Evolutionary conservation across 1,140 invertebrate genomes (phyloP), one percentile per base, ranked within the genome.

Genomic region (Trichonephila clavipes): DNA sequence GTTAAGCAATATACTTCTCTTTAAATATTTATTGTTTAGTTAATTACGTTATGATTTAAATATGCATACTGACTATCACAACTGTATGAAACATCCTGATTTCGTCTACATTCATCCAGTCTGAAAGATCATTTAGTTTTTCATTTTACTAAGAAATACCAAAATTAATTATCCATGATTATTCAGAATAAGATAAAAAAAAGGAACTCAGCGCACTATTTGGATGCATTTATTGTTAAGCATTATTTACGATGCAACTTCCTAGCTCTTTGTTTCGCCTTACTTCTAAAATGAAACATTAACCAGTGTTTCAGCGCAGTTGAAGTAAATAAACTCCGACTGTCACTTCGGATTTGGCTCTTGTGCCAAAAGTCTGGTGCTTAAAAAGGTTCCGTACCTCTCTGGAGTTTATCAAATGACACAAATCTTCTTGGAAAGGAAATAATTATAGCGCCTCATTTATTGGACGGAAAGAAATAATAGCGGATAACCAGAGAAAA

Each of bases 381-480:
- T 77, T 77, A 77, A 77, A 77, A 77, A 28, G 28, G 28, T 34
- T 28, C 69, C 3, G 24, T 77, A 34, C 14, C 69, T 77, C 69
- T 34, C 10, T 34, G 61, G 61, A 64, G 18, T 88, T 66, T 66
- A 66, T 88, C 61, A 88, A 88, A 88, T 88, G 86, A 88, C 61
- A n/a, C 58, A 40, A 18, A 88, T 28, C 86, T 88, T 21, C 28
- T 19, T 21, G 19, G 59, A 83, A 16, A 34, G 59, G 86, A 89
- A 89, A 61, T 89, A 89, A 89, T 89, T 89, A 59, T 59, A 51
- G 34, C 44, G 64, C 88, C 66, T 61, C 66, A 89, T 89, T 89
- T 89, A 89, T 69, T 89, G 44, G 28, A 69, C 34, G 88, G 44
- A 89, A 58, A 89, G 64, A 51, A 89, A 72, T 28, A 89, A 87